Evolutionary conservation across 2,113 vertebrate genomes (phyloP).

Genomic region (Petromus typicus): DNA sequence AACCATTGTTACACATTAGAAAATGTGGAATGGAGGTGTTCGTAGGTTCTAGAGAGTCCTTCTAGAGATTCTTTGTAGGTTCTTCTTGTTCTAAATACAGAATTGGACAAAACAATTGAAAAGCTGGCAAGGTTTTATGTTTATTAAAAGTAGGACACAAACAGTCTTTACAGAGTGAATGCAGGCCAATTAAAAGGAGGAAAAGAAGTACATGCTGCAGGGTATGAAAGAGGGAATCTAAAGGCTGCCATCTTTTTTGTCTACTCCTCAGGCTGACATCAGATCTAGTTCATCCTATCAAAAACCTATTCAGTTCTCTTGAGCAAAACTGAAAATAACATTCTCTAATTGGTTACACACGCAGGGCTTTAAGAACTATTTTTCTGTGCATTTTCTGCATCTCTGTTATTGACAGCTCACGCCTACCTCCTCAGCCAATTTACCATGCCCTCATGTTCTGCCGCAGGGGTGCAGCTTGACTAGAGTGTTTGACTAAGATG

Average conservation of each 20-base stretch:
- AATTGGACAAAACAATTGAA: not conserved
- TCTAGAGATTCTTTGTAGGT: not conserved
- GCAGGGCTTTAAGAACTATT: not conserved
- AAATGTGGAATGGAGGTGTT: not conserved
- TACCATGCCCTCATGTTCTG: not conserved
- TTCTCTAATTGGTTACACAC: not conserved
- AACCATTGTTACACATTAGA: not conserved
- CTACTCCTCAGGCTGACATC: not conserved
- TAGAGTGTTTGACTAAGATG: not conserved
- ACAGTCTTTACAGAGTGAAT: not conserved
- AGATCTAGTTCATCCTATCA: not conserved
- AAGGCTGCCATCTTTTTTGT: not conserved
- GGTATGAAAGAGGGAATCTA: not conserved
- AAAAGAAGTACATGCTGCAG: not conserved
- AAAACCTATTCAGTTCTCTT: not conserved
- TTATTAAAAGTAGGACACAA: not conserved
- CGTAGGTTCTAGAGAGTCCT: not conserved
- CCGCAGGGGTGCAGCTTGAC: not conserved
- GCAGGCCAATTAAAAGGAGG: not conserved
- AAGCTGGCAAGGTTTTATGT: not conserved
- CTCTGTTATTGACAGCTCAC: not conserved
- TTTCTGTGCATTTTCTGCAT: not conserved
- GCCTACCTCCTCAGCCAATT: not conserved
- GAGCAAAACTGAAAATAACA: not conserved
- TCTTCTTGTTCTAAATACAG: not conserved